These are phyloP conservation scores for Poecilus cupreus DNA, from an alignment of 2,888 invertebrate genomes.

Conservation along the genomic window DNA sequence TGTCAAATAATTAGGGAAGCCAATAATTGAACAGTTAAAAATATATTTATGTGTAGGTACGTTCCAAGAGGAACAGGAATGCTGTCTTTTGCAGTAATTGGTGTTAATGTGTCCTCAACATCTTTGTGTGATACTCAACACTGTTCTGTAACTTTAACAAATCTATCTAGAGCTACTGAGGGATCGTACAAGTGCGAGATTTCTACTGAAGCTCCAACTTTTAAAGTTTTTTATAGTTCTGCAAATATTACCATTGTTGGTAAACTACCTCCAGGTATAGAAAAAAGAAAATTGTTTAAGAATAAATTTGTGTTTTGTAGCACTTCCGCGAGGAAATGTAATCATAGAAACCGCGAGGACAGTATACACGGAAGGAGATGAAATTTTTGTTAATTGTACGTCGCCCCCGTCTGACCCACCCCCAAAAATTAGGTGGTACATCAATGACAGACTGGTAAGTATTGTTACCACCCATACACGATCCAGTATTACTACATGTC, in stretches of 20 bases:
- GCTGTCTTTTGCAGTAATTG: conserved; percentile 8
- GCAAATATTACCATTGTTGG: conserved; percentile 54
- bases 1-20: too few relatives aligned
- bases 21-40: too few relatives aligned
- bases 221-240: conserved; percentile 25
- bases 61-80: conserved; percentile 27
- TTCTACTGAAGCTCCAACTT: conserved; percentile 51
- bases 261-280: too few relatives aligned
- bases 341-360: background rate
- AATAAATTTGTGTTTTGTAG: background rate
- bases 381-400: conserved; percentile 48
- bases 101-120: background rate
- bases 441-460: conserved; percentile 42
- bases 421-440: conserved; percentile 45
- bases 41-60: too few relatives aligned
- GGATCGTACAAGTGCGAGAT: conserved; percentile 48
- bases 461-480: too few relatives aligned
- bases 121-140: conserved; percentile 20
- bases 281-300: background rate
- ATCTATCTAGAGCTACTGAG: conserved; percentile 25
- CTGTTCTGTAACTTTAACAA: conserved; percentile 37
- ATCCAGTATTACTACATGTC: too few relatives aligned
- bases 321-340: conserved; percentile 40
- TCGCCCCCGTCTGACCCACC: conserved; percentile 47
- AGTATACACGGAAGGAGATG: conserved; percentile 43